A percentile compares a stretch with the other conserved stretches of the same genome.
These are phyloP conservation scores for Chunga burmeisteri DNA, from an alignment of 2,113 vertebrate species.

Conservation along the genomic window DNA sequence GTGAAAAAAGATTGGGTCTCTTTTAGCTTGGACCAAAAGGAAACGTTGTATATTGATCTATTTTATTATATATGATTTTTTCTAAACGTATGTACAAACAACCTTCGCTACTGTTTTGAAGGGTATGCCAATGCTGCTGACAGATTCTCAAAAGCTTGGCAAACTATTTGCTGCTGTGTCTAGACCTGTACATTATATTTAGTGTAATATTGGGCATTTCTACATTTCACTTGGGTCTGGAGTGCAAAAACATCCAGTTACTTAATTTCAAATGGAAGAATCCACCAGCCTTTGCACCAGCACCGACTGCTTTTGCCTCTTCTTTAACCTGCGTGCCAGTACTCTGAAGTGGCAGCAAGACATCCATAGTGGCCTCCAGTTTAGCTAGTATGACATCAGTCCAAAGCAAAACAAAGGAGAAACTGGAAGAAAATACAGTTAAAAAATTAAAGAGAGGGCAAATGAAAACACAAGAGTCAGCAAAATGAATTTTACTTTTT, in stretches of 20 bases:
- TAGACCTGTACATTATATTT: neutral
- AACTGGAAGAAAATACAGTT: neutral
- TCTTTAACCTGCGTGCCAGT: neutral
- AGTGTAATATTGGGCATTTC: neutral
- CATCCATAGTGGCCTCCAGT: neutral
- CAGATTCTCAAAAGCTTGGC: neutral
- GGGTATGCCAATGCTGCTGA: neutral
- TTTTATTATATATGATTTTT: neutral
- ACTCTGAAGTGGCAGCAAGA: neutral
- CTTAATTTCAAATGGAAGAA: neutral
- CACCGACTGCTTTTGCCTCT: neutral
- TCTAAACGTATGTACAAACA: neutral
- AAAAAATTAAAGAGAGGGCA: neutral
- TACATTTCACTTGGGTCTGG: neutral
- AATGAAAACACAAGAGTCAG: neutral
- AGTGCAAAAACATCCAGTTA: neutral
- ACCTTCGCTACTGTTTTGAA: neutral
- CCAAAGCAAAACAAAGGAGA: neutral
- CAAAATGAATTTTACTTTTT: neutral
- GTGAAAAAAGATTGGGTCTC: neutral
- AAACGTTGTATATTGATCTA: neutral
- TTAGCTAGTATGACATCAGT: neutral
- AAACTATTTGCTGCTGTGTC: neutral
- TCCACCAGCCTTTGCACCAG: neutral
- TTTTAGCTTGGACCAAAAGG: neutral